Percentiles rank a stretch among this genome's conserved stretches.
phyloP scores from a whole-genome alignment of 2,113 vertebrate species.

The Noturus placidus region DNA sequence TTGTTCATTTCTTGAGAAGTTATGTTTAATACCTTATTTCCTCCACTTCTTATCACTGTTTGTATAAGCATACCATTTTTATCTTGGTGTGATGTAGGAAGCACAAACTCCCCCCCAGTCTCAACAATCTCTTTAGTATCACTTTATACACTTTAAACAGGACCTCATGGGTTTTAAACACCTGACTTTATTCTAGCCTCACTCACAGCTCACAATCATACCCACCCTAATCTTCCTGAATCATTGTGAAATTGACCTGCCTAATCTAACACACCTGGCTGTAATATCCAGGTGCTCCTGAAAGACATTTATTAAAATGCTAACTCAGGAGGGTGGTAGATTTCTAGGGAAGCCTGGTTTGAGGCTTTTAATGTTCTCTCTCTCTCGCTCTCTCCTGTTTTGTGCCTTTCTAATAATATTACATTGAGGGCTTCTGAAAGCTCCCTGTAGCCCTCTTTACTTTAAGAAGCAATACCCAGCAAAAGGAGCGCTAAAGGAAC shows the following conservation, averaged over 20 bases:
- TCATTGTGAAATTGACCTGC: neutral
- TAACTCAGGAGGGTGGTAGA: conserved; percentile 16
- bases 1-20: no score
- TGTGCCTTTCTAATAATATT: conserved; percentile 25
- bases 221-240: neutral
- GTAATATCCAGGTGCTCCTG: neutral
- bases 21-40: neutral
- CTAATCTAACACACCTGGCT: neutral
- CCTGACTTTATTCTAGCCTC: neutral
- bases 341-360: neutral
- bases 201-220: neutral
- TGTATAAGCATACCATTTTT: neutral
- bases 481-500: conserved; percentile 33
- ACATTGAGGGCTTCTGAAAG: conserved; percentile 19
- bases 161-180: neutral
- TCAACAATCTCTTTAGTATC: neutral
- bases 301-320: conserved; percentile 19
- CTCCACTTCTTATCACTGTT: neutral
- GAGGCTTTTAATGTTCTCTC: neutral
- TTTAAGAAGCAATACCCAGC: conserved; percentile 22
- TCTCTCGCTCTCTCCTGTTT: neutral
- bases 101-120: neutral
- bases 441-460: conserved; percentile 34
- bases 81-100: neutral
- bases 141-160: neutral